Conservation (phyloP, 2,888 invertebrate species). For the Gortyna flavago region DNA sequence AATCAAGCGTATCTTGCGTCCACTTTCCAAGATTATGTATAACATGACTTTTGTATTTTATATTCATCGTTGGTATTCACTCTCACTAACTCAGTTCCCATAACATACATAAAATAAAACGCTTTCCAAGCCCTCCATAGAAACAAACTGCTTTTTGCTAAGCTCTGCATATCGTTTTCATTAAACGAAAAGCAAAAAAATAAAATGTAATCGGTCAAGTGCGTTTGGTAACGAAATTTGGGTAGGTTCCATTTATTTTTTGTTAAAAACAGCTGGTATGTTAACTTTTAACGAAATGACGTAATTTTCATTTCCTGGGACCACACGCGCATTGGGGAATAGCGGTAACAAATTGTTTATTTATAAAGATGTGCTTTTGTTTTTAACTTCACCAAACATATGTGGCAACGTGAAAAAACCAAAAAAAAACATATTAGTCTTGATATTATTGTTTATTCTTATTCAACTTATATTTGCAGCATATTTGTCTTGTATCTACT, state of each 20-base stretch:
- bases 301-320: slow-evolving; percentile 52
- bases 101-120: slow-evolving; percentile 20
- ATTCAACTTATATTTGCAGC: background rate
- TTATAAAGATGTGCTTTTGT: background rate
- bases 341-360: slow-evolving; percentile 9
- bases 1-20: background rate
- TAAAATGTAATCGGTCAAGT: slow-evolving; percentile 57
- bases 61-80: slow-evolving; percentile 3
- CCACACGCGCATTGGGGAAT: slow-evolving; percentile 49
- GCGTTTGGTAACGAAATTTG: slow-evolving; percentile 44
- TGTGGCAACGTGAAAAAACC: no score
- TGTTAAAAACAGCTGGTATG: slow-evolving; percentile 57
- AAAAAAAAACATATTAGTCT: background rate
- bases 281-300: slow-evolving; percentile 56
- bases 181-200: slow-evolving; percentile 48
- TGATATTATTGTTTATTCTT: background rate
- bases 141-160: slow-evolving; percentile 51
- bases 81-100: slow-evolving; percentile 10
- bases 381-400: background rate
- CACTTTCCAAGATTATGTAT: background rate
- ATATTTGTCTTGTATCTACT: no score
- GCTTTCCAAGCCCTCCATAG: slow-evolving; percentile 23
- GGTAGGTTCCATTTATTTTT: slow-evolving; percentile 63
- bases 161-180: slow-evolving; percentile 56
- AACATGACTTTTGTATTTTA: background rate